phyloP scores from a whole-genome alignment of 2,888 invertebrate species.

The Congeria kusceri region DNA sequence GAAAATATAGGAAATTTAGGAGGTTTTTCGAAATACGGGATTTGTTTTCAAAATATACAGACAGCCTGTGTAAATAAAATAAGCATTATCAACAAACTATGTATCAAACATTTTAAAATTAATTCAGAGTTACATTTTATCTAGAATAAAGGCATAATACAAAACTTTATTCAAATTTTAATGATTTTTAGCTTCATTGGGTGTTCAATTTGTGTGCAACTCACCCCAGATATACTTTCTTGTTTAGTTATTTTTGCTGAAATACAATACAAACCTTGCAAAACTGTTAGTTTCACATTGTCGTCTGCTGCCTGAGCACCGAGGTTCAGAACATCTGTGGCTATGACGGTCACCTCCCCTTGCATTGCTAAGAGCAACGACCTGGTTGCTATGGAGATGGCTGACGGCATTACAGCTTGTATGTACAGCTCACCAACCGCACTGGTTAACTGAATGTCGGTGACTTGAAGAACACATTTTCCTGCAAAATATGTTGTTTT shows the following conservation, averaged over 20 bases:
- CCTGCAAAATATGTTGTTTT: conserved; percentile 62
- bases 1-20: too few relatives aligned
- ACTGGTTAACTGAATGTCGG: conserved; percentile 72
- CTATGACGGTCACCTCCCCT: conserved; percentile 65
- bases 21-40: too few relatives aligned
- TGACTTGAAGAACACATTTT: conserved; percentile 62
- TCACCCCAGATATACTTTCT: conserved; percentile 1
- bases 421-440: conserved; percentile 55
- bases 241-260: too few relatives aligned
- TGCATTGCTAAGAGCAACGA: conserved; percentile 60
- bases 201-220: background rate
- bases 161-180: background rate
- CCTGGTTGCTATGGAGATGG: conserved; percentile 60
- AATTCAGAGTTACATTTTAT: background rate
- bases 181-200: background rate
- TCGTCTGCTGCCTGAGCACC: conserved; percentile 42
- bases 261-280: conserved; percentile 64
- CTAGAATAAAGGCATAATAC: too few relatives aligned
- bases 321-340: conserved; percentile 66
- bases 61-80: too few relatives aligned
- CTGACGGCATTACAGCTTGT: conserved; percentile 54
- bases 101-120: background rate
- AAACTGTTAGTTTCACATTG: conserved; percentile 61
- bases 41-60: too few relatives aligned
- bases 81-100: too few relatives aligned